These are phyloP conservation scores for Engystomops pustulosus DNA, from an alignment of 2,113 vertebrate genomes.

Conservation along the genomic window DNA sequence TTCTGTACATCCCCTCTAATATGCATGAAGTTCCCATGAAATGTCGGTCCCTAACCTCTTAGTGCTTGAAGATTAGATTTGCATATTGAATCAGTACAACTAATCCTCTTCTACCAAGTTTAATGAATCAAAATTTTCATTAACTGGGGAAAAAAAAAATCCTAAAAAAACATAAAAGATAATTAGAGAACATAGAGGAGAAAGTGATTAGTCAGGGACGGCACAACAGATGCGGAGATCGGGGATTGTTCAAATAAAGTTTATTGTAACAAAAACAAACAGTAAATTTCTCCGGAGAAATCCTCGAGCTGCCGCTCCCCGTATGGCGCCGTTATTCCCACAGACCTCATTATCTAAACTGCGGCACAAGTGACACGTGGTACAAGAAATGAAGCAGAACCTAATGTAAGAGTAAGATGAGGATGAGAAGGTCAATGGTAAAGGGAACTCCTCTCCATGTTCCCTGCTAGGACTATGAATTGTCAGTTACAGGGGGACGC, in stretches of 20 bases:
- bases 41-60: background rate
- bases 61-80: background rate
- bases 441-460: no score
- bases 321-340: constrained; percentile 19
- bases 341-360: background rate
- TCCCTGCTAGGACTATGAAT: no score
- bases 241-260: background rate
- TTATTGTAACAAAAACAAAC: constrained; percentile 35
- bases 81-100: background rate
- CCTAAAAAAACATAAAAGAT: background rate
- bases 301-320: background rate
- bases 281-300: constrained; percentile 3
- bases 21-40: background rate
- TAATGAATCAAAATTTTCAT: background rate
- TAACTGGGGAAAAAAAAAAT: background rate
- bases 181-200: background rate
- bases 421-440: no score
- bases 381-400: background rate
- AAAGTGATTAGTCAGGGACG: constrained; percentile 22
- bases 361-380: background rate
- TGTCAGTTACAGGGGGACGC: no score
- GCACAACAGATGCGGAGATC: constrained; percentile 6
- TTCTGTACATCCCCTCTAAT: background rate
- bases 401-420: background rate
- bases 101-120: constrained; percentile 23